phyloP scores from a whole-genome alignment of 2,797 vertebrate species.

The Halcyon smyrnensis region DNA sequence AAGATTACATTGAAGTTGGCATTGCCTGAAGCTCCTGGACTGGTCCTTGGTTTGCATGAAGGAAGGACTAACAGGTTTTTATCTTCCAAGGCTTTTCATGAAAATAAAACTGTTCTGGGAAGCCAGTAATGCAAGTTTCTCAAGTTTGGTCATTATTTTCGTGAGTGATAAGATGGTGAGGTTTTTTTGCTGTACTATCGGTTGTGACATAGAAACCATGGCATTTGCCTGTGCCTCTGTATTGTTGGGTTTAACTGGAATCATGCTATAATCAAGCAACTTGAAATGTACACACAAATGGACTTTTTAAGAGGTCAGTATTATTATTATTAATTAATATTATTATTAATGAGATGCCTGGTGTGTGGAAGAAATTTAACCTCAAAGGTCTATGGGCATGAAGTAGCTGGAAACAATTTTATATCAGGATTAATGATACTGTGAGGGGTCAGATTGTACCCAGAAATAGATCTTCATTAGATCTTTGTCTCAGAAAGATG shows the following conservation, averaged over 20 bases:
- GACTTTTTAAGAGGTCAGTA: neutral
- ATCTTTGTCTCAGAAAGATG: neutral
- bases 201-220: neutral
- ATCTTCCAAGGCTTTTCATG: neutral
- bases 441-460: neutral
- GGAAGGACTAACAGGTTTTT: neutral
- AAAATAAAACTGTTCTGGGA: neutral
- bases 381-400: neutral
- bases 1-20: neutral
- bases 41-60: neutral
- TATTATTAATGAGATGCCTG: neutral
- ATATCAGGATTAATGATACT: neutral
- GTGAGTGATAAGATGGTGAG: neutral
- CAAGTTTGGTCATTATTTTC: neutral
- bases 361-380: neutral
- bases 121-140: neutral
- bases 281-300: neutral
- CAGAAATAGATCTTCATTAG: neutral
- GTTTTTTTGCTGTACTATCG: neutral
- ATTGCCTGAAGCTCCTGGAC: neutral
- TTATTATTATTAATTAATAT: neutral
- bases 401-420: neutral
- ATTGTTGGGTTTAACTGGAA: neutral
- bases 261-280: neutral
- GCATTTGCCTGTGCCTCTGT: rapidly evolving